phyloP scores from a whole-genome alignment of 2,888 invertebrate genomes.

The Tipula lateralis region DNA sequence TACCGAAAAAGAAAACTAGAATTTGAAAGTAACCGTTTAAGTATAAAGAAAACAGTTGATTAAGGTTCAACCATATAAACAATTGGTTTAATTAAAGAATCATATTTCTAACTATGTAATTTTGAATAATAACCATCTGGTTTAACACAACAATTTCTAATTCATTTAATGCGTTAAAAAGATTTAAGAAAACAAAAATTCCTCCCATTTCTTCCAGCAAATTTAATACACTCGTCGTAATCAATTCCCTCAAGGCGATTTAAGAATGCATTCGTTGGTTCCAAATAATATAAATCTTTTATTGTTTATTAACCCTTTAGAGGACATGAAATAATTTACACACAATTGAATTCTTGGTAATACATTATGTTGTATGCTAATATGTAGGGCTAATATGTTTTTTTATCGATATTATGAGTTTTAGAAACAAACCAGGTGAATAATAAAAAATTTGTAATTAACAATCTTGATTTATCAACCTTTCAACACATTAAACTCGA shows the following conservation, averaged over 20 bases:
- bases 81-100: too few relatives aligned
- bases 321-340: neutral
- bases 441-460: neutral
- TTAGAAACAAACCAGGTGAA: neutral
- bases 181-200: neutral
- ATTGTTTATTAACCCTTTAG: neutral
- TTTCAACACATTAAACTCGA: neutral
- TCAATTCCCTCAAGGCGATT: neutral
- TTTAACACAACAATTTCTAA: neutral
- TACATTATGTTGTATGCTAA: neutral
- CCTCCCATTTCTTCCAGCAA: constrained; percentile 11
- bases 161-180: neutral
- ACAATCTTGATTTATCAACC: neutral
- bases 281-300: neutral
- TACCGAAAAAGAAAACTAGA: too few relatives aligned
- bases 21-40: too few relatives aligned
- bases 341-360: neutral
- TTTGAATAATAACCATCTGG: neutral
- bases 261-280: neutral
- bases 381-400: neutral
- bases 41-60: too few relatives aligned
- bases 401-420: neutral
- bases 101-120: too few relatives aligned
- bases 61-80: too few relatives aligned
- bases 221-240: neutral